A percentile compares a stretch with the other conserved stretches of the same genome.
phyloP scores from a whole-genome alignment of 2,888 invertebrate genomes.

The Frankliniella fusca region DNA sequence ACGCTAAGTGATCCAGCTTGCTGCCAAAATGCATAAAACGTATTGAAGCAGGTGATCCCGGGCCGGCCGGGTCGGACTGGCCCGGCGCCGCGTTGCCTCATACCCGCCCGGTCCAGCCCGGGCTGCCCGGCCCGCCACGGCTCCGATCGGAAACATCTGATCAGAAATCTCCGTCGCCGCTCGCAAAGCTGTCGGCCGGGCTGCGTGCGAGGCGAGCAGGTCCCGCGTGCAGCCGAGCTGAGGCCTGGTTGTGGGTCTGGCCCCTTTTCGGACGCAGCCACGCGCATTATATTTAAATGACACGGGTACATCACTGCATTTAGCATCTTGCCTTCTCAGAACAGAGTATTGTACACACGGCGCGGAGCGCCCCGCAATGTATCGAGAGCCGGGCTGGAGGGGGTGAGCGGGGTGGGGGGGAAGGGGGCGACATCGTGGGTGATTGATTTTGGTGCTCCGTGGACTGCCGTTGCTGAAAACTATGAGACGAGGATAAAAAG shows the following conservation, averaged over 20 bases:
- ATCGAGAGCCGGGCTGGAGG: no score
- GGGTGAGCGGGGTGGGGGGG: no score
- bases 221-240: no score
- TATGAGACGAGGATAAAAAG: no score
- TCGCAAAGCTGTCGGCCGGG: slow-evolving; percentile 8
- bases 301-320: slow-evolving; percentile 19
- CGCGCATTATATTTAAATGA: slow-evolving; percentile 23
- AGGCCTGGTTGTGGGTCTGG: no score
- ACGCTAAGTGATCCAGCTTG: background rate
- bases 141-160: background rate
- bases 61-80: background rate
- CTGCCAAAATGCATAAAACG: slow-evolving; percentile 5
- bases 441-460: no score
- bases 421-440: no score
- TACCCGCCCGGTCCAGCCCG: no score
- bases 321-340: slow-evolving; percentile 4
- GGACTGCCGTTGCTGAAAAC: no score
- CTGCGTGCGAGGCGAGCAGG: background rate
- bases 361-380: no score
- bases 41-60: slow-evolving; percentile 4
- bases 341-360: background rate
- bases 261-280: no score
- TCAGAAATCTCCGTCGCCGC: background rate
- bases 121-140: no score
- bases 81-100: background rate